phyloP scores from a whole-genome alignment of 2,797 vertebrate species.

The Acanthis flammea region DNA sequence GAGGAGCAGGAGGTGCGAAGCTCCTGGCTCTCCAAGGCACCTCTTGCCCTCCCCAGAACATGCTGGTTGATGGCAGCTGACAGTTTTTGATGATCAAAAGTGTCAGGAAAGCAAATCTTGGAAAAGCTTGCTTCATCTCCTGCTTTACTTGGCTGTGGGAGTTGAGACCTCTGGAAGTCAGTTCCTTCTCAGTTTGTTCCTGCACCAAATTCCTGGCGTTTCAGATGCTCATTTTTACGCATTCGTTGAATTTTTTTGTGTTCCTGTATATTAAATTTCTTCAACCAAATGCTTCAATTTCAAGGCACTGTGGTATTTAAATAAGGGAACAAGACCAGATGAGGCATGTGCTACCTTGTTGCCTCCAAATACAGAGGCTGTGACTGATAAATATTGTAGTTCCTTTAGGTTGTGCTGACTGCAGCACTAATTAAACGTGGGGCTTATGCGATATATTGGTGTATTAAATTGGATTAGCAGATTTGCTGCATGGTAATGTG shows the following conservation, averaged over 20 bases:
- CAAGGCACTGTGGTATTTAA: background rate
- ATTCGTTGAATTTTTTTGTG: background rate
- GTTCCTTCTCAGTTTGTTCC: background rate
- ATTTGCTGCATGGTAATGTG: slow-evolving; percentile 48
- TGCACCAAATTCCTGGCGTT: background rate
- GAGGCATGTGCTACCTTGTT: background rate
- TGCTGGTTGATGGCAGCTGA: background rate
- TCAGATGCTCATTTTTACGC: background rate
- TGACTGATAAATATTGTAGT: slow-evolving; percentile 24
- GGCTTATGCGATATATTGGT: slow-evolving; percentile 39
- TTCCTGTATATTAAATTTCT: background rate
- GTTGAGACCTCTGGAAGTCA: background rate
- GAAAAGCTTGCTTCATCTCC: background rate
- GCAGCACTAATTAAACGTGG: slow-evolving; percentile 29
- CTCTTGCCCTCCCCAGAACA: background rate
- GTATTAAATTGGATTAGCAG: slow-evolving; percentile 64
- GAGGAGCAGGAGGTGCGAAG: background rate
- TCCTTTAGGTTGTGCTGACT: slow-evolving; percentile 48
- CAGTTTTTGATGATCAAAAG: background rate
- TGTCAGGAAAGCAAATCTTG: background rate
- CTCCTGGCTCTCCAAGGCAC: background rate
- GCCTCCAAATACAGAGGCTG: background rate
- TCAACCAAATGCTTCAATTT: background rate
- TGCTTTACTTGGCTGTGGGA: background rate
- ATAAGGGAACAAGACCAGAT: background rate